These are phyloP conservation scores for Drosophila kanekoi DNA, from an alignment of 2,888 invertebrate genomes.

Conservation along the genomic window DNA sequence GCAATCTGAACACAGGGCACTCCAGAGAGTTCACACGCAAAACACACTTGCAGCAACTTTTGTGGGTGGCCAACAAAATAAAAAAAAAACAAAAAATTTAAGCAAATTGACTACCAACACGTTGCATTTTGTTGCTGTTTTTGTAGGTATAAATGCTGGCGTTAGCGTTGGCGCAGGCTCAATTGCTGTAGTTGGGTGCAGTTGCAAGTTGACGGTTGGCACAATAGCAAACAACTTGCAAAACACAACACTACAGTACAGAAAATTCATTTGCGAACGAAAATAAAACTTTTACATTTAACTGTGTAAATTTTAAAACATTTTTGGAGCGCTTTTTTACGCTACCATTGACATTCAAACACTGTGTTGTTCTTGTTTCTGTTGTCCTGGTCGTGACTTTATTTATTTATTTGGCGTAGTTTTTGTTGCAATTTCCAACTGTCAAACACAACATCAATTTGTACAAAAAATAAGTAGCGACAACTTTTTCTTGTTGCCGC, in stretches of 20 bases:
- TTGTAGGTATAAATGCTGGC: constrained; percentile 30
- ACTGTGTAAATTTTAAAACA: constrained; percentile 79
- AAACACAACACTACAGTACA: constrained; percentile 54
- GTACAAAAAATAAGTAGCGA: constrained; percentile 76
- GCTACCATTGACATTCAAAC: constrained; percentile 38
- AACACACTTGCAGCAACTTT: constrained; percentile 46
- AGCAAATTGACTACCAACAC: constrained; percentile 64
- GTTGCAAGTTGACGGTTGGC: constrained; percentile 50
- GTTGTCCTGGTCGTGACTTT: constrained; percentile 48
- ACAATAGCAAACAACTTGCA: constrained; percentile 67
- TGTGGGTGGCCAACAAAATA: constrained; percentile 47
- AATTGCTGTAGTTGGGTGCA: constrained; percentile 36
- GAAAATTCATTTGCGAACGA: constrained; percentile 77
- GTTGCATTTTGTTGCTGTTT: constrained; percentile 26
- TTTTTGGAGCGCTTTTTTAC: constrained; percentile 63
- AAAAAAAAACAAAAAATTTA: constrained; percentile 40
- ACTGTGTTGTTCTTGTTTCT: constrained; percentile 8
- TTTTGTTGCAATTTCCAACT: constrained; percentile 69
- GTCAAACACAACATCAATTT: constrained; percentile 83
- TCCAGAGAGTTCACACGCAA: constrained; percentile 55
- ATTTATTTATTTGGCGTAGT: constrained; percentile 68
- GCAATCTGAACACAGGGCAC: constrained; percentile 37
- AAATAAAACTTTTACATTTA: constrained; percentile 81
- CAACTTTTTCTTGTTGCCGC: constrained; percentile 67
- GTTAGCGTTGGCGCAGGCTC: constrained; percentile 44